phyloP scores from a whole-genome alignment of 2,113 vertebrate species.

The Ardeotis arabs region DNA sequence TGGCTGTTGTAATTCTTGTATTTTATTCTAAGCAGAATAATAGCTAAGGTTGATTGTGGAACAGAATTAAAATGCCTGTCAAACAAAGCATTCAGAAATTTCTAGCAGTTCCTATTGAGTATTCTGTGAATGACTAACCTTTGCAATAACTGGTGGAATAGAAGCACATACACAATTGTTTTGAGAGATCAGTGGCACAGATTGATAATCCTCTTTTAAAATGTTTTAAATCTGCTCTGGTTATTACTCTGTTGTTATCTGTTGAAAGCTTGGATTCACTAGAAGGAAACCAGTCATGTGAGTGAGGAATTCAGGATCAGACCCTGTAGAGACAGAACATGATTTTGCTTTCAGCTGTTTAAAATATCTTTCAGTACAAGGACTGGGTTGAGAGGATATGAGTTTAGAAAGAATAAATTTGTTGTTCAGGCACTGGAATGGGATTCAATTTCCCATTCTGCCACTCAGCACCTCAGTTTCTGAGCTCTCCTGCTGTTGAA shows the following conservation, averaged over 20 bases:
- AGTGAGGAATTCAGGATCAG: background rate
- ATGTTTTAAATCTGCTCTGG: background rate
- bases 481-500: background rate
- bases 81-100: background rate
- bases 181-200: background rate
- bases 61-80: background rate
- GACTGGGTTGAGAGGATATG: background rate
- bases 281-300: background rate
- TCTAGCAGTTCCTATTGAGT: background rate
- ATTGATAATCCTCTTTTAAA: constrained; percentile 7
- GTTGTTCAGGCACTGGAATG: background rate
- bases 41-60: background rate
- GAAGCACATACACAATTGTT: background rate
- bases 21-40: background rate
- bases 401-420: constrained; percentile 30
- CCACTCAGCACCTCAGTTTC: background rate
- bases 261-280: background rate
- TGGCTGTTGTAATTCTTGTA: background rate
- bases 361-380: background rate
- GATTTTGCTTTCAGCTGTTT: constrained; percentile 11
- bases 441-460: constrained; percentile 38
- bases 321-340: background rate
- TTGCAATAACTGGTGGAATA: background rate
- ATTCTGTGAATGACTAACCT: constrained; percentile 15
- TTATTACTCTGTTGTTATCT: constrained; percentile 14